Percentiles rank a stretch among this genome's conserved stretches.
Conservation (phyloP, 2,113 vertebrate genomes). For the Gymnorhina tibicen region DNA sequence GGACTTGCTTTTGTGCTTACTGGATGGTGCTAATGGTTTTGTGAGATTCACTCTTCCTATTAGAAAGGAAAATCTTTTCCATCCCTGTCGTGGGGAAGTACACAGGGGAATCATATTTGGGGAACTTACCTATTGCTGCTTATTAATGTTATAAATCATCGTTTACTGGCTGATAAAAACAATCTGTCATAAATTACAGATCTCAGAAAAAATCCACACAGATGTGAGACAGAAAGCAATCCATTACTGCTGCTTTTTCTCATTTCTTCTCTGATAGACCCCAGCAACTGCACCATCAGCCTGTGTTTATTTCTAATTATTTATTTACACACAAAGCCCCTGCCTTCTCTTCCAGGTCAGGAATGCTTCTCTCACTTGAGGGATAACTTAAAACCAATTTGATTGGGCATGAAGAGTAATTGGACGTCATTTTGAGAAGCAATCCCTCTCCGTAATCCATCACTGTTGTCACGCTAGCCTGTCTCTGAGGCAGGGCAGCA, state of each 20-base stretch:
- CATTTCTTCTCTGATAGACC: neutral
- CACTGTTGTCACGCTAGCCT: slow-evolving; percentile 27
- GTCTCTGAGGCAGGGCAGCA: slow-evolving; percentile 10
- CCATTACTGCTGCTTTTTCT: neutral
- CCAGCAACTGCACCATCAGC: neutral
- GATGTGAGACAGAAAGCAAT: neutral
- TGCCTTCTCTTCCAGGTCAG: slow-evolving; percentile 9
- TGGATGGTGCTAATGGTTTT: neutral
- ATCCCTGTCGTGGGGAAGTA: neutral
- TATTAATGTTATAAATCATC: slow-evolving; percentile 54
- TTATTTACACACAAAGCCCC: slow-evolving; percentile 7
- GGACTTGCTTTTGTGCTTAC: neutral
- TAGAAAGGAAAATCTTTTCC: neutral
- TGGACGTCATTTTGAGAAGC: neutral
- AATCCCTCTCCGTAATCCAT: slow-evolving; percentile 8
- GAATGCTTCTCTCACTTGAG: slow-evolving; percentile 19
- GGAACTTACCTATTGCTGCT: neutral
- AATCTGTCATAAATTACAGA: slow-evolving; percentile 23
- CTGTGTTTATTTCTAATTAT: slow-evolving; percentile 20
- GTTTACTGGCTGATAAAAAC: slow-evolving; percentile 7
- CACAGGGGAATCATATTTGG: neutral
- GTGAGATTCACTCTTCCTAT: neutral
- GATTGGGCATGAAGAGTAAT: slow-evolving; percentile 30
- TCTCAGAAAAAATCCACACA: neutral
- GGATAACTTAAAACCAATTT: slow-evolving; percentile 38